Base-by-base conservation (phyloP, 2,888 invertebrate species). In the Rotaria socialis region DNA sequence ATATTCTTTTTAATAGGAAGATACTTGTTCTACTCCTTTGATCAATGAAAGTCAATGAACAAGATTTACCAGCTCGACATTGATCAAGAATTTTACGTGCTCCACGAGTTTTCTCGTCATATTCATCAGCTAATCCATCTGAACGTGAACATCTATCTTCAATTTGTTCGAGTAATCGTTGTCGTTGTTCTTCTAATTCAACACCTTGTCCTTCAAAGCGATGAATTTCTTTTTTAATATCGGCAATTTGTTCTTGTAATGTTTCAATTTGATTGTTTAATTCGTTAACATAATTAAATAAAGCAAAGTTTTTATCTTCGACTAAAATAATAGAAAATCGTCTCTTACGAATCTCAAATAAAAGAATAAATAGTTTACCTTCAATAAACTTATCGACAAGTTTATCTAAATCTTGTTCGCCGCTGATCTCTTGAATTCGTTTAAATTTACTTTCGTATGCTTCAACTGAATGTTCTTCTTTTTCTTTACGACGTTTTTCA, bases 271-370 rank as follows among this genome's bases (percentile, higher is more conserved):
- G 89, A 88, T 90, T 94, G 90, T 96, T 96, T 87, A 96, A 93
- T 90, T 96, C 95, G 90, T 95, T 96, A 74, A 96, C 95, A 90
- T 95, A 96, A 91, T 94, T 95, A 90, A 96, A 96, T 0, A 95
- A 93, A 0, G 96, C 95, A 90, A 96, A 96, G 92, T 96, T 96
- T 90, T 95, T 95, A 89, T 95, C 95, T 90, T 96, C 96, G 87
- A 95, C 90, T 85, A 43, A 27, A 50, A n/a, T 35, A 52, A 35
- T 1, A 19, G 22, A 52, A 2, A 16, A 75, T 19, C 14, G 22
- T 55, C 22, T 4, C 5, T 55, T 14, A 60, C 27, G 7, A 47
- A 47, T 7, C 11, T 10, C 7, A 47, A 47, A 47, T 10, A 47
- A 47, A 47, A 47, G 0, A 47, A 2, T 47, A 47, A 47, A 47